Conservation (phyloP, 1,140 invertebrate genomes). For the Pogonus chalceus region DNA sequence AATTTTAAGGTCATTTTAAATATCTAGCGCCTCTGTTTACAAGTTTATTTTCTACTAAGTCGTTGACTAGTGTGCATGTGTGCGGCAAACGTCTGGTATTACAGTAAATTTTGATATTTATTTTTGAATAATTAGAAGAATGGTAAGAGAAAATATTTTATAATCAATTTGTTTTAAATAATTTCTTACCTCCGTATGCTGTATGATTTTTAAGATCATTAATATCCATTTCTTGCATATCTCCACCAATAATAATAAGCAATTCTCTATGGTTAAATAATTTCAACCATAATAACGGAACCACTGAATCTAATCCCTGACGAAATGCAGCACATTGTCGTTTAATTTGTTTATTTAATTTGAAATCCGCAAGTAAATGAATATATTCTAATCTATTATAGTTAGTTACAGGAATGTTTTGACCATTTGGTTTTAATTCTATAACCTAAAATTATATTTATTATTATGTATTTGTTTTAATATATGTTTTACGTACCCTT, state of each 20-base stretch:
- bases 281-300: constrained; percentile 82
- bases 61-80: too few species aligned
- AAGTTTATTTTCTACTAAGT: too few species aligned
- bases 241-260: constrained; percentile 88
- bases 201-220: constrained; percentile 78
- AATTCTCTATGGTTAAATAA: constrained; percentile 94
- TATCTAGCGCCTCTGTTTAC: too few species aligned
- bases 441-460: constrained; percentile 47
- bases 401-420: constrained; percentile 80
- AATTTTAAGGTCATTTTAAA: too few species aligned
- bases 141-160: background rate
- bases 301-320: constrained; percentile 76
- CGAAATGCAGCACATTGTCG: constrained; percentile 78
- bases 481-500: constrained; percentile 39
- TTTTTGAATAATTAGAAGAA: background rate
- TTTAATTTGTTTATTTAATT: constrained; percentile 85
- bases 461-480: background rate
- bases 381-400: constrained; percentile 94
- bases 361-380: constrained; percentile 91
- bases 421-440: constrained; percentile 83
- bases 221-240: constrained; percentile 84
- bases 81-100: background rate
- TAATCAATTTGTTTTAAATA: background rate
- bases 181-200: constrained; percentile 56
- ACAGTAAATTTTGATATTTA: background rate